Percentiles rank a stretch among this genome's conserved stretches.
Conservation (phyloP, 2,888 invertebrate species). For the Drepana falcataria region DNA sequence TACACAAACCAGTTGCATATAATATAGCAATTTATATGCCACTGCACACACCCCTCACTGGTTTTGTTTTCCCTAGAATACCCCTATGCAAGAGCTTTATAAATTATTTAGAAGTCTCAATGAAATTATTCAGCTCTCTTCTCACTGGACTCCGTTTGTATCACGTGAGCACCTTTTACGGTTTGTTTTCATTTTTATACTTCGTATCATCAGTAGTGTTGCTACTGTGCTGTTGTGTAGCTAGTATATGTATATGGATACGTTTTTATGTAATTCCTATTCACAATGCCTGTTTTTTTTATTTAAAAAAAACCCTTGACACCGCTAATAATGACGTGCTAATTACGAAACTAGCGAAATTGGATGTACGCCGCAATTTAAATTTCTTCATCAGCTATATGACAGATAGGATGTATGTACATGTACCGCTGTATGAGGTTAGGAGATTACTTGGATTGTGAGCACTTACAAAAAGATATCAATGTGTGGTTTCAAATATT, state of each 20-base stretch:
- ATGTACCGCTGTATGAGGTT: no score
- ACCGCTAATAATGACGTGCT: no score
- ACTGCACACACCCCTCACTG: slow-evolving; percentile 23
- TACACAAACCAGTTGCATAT: slow-evolving; percentile 39
- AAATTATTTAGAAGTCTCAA: slow-evolving; percentile 35
- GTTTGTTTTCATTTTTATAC: background rate
- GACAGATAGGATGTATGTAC: no score
- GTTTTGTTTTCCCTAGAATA: slow-evolving; percentile 38
- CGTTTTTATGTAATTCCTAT: slow-evolving; percentile 4
- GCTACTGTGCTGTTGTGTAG: background rate
- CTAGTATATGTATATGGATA: slow-evolving; percentile 13
- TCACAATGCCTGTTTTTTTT: no score
- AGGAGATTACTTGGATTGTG: no score
- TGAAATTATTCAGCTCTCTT: slow-evolving; percentile 26
- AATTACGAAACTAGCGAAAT: no score
- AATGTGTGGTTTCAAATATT: no score
- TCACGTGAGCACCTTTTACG: background rate
- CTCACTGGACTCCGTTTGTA: slow-evolving; percentile 2
- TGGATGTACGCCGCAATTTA: no score
- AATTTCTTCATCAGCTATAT: no score
- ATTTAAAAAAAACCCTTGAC: no score
- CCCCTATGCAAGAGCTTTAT: slow-evolving; percentile 24
- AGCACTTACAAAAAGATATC: no score
- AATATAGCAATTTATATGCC: slow-evolving; percentile 53
- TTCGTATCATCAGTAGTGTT: background rate